Percentiles rank a stretch among this genome's conserved stretches.
Conservation (phyloP, 2,888 invertebrate genomes). For the Chymomyza procnemis region DNA sequence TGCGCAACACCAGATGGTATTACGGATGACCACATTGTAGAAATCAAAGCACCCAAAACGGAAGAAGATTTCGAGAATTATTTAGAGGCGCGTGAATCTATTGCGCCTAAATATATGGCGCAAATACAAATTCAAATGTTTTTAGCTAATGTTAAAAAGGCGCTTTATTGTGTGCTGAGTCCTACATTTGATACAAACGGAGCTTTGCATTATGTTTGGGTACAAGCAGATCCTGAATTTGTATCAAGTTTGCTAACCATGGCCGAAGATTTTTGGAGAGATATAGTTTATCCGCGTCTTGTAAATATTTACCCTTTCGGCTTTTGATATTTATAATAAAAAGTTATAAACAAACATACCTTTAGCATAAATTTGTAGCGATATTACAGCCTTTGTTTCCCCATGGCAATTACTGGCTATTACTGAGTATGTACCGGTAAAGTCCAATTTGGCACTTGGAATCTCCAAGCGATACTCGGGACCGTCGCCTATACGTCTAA, state of each 20-base stretch:
- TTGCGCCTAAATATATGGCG: constrained; percentile 78
- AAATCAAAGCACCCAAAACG: constrained; percentile 77
- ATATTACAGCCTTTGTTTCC: constrained; percentile 91
- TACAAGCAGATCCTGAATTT: constrained; percentile 77
- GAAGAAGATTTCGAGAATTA: constrained; percentile 79
- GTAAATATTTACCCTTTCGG: constrained; percentile 66
- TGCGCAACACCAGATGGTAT: constrained; percentile 77
- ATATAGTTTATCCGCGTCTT: constrained; percentile 74
- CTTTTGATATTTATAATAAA: constrained; percentile 31
- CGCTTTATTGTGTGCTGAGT: constrained; percentile 77
- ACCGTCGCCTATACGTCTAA: constrained; percentile 85
- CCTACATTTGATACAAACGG: constrained; percentile 77
- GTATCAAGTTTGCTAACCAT: constrained; percentile 72
- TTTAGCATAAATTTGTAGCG: constrained; percentile 90
- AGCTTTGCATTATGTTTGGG: constrained; percentile 78
- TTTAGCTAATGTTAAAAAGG: constrained; percentile 77
- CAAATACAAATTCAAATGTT: constrained; percentile 78
- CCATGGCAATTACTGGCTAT: constrained; percentile 90
- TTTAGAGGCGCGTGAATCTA: constrained; percentile 75
- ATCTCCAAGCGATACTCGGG: constrained; percentile 91
- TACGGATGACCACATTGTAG: constrained; percentile 77
- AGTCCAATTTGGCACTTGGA: constrained; percentile 90
- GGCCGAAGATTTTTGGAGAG: constrained; percentile 77
- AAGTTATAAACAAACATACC: constrained; percentile 79
- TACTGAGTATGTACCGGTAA: constrained; percentile 91